Base-by-base conservation (phyloP, 2,113 vertebrate species). In the Dromiciops gliroides region DNA sequence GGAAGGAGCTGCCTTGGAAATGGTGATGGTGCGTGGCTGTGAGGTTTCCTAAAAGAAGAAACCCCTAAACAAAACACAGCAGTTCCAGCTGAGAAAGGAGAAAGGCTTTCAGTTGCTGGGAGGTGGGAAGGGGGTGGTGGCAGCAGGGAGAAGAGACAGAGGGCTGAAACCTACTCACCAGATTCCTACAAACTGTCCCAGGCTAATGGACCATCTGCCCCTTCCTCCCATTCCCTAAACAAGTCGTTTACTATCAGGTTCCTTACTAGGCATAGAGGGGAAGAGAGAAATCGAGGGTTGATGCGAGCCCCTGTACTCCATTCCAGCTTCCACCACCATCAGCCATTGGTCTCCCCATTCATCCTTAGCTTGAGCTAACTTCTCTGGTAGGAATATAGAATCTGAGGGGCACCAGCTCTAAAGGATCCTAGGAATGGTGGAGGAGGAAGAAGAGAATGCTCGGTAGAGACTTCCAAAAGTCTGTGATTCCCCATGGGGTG, bases 161-260 rank as follows among this genome's bases (percentile, higher is more conserved):
- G 67, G 44, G n/a, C 67, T 83, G 67, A 44, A 83, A 83, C 67
- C 67, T 51, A 90, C 89, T 89, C 25, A 19, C 92, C 50, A 16
- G 91, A 53, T 56, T 88, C 67, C 50, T n/a, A 31, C 51, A 26
- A 60, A 48, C 90, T 48, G 83, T 25, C 47, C 89, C 44, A 2
- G 51, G 52, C 90, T 95, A 83, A 48, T 44, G 50, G 48, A 60
- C 49, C 0, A 0, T 52, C 0, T 6, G 10, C 52, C 48, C 91
- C 50, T 28, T 47, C 90, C 49, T 75, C 44, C 95, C 96, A 93
- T 95, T 56, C 44, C 95, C 95, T 95, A 96, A 97, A 96, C 97
- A 97, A 97, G 97, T 97, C 97, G 94, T 96, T 97, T 67, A 49
- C 37, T 44, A 83, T 83, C 67, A 75, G 37, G 37, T 22, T 75